A percentile compares a stretch with the other conserved stretches of the same genome.
phyloP scores from a whole-genome alignment of 2,888 invertebrate genomes.

The Drosophila aldrichi region DNA sequence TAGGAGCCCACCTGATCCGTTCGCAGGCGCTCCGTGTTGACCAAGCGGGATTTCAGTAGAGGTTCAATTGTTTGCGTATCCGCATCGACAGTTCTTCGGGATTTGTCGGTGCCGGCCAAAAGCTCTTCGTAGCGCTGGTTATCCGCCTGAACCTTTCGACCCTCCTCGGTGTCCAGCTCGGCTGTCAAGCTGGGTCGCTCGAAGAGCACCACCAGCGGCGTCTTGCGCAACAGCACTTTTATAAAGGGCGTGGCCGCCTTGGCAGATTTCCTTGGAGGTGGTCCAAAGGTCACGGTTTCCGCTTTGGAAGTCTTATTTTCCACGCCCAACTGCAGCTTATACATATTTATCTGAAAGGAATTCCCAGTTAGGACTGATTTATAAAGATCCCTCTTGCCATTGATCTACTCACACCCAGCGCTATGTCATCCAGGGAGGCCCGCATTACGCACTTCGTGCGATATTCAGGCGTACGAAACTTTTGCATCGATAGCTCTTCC shows the following conservation, averaged over 20 bases:
- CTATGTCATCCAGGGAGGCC: conserved; percentile 71
- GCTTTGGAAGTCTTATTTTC: conserved; percentile 12
- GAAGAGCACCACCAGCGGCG: conserved; percentile 88
- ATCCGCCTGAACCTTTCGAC: conserved; percentile 87
- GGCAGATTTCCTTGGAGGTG: conserved; percentile 25
- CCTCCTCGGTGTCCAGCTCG: conserved; percentile 88
- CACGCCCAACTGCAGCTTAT: conserved; percentile 54
- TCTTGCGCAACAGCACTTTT: conserved; percentile 89
- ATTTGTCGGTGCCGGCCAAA: conserved; percentile 89
- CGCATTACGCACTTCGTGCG: conserved; percentile 73
- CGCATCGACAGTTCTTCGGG: conserved; percentile 87
- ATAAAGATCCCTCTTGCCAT: conserved; percentile 35
- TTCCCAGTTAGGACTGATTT: neutral
- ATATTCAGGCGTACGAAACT: conserved; percentile 65
- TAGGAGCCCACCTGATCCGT: conserved; percentile 88
- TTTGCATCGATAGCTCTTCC: conserved; percentile 48
- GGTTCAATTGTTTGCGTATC: conserved; percentile 89
- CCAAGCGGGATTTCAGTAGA: conserved; percentile 88
- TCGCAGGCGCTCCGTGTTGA: conserved; percentile 87
- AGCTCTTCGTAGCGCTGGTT: conserved; percentile 90
- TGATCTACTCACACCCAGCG: conserved; percentile 58
- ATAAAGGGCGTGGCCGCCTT: conserved; percentile 86
- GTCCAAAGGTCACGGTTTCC: conserved; percentile 23
- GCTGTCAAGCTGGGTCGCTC: conserved; percentile 89
- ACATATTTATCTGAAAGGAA: conserved; percentile 57